Evolutionary conservation across 1,140 invertebrate genomes (phyloP).

Genomic region (Dinoponera quadriceps): DNA sequence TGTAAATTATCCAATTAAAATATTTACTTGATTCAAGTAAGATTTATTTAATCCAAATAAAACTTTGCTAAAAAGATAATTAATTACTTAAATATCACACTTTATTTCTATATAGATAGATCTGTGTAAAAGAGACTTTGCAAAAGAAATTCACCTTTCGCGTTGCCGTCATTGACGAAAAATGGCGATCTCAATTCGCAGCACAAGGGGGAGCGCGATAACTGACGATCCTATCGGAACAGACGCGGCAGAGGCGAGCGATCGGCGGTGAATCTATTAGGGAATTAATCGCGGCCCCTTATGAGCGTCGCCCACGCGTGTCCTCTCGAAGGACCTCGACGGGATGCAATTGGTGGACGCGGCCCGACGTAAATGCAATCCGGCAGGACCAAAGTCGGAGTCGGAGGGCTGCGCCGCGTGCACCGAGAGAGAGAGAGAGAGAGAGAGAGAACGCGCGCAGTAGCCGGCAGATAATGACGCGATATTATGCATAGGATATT

Average conservation of each 20-base stretch:
- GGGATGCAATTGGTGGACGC: constrained; percentile 44
- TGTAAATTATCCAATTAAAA: too few species aligned
- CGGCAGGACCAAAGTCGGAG: constrained; percentile 63
- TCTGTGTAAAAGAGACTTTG: too few species aligned
- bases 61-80: too few species aligned
- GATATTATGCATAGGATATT: constrained; percentile 86
- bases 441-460: constrained; percentile 29
- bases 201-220: too few species aligned
- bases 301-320: constrained; percentile 12
- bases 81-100: too few species aligned
- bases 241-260: background rate
- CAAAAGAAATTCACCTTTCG: too few species aligned
- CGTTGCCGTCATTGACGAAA: too few species aligned
- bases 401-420: constrained; percentile 64
- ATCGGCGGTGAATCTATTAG: constrained; percentile 8
- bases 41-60: too few species aligned
- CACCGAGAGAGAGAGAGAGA: constrained; percentile 1
- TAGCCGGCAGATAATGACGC: constrained; percentile 82
- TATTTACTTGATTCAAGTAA: too few species aligned
- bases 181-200: too few species aligned
- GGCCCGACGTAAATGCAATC: constrained; percentile 59
- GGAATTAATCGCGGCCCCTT: constrained; percentile 14
- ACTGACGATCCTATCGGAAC: too few species aligned
- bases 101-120: too few species aligned
- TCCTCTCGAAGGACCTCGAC: constrained; percentile 27